A percentile compares a stretch with the other conserved stretches of the same genome.
Conservation (phyloP, 2,888 invertebrate genomes). For the Eupithecia abbreviata region DNA sequence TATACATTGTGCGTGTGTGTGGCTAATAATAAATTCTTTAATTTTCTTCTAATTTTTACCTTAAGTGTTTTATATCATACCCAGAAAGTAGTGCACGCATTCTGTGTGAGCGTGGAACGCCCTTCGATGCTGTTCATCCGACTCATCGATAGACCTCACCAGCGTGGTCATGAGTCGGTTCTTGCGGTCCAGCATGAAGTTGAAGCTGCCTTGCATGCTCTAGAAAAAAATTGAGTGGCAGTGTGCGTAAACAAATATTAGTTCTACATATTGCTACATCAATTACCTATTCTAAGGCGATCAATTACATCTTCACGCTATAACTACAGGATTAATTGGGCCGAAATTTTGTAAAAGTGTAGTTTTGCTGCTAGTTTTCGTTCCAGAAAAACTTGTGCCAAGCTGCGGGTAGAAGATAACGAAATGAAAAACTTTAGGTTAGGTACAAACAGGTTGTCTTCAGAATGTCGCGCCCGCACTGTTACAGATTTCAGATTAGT, state of each 20-base stretch:
- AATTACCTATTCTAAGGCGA: too few relatives aligned
- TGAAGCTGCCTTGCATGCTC: constrained; percentile 85
- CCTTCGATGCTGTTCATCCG: constrained; percentile 89
- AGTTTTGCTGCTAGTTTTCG: too few relatives aligned
- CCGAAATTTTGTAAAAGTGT: too few relatives aligned
- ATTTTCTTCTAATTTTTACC: too few relatives aligned
- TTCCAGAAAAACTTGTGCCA: too few relatives aligned
- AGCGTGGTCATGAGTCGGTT: constrained; percentile 86
- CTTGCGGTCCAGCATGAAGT: constrained; percentile 86
- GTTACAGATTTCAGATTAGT: not conserved
- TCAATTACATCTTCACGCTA: too few relatives aligned
- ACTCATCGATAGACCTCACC: constrained; percentile 86
- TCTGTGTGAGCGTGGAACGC: constrained; percentile 89
- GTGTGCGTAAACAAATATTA: not conserved
- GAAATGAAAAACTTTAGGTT: not conserved
- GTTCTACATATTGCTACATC: too few relatives aligned
- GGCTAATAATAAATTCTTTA: too few relatives aligned
- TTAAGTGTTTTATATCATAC: constrained; percentile 67
- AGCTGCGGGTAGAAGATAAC: too few relatives aligned
- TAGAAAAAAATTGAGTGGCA: constrained; percentile 49
- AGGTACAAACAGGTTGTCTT: not conserved
- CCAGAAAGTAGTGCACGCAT: constrained; percentile 87
- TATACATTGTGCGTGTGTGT: too few relatives aligned
- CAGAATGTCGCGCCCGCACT: not conserved
- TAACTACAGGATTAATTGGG: too few relatives aligned